Conservation (phyloP, 2,888 invertebrate genomes). For the Hypolimnas misippus region DNA sequence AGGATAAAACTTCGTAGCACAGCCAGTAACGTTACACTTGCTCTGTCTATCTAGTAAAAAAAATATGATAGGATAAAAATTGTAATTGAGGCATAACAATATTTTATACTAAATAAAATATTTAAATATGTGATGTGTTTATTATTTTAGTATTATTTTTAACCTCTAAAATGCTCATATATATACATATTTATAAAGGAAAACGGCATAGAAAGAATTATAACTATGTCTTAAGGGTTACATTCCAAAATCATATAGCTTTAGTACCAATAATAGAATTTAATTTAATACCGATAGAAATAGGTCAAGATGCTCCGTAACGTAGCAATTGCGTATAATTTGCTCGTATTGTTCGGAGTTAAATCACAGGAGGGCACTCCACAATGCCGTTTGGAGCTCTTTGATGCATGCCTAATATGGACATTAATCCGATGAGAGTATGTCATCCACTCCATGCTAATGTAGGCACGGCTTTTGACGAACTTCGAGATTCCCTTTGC, state of each 20-base stretch:
- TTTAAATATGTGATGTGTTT: too few relatives aligned
- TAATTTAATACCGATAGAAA: conserved; percentile 65
- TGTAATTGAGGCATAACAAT: too few relatives aligned
- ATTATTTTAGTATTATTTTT: too few relatives aligned
- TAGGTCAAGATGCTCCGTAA: conserved; percentile 77
- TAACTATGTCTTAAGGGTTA: background rate
- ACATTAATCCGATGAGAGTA: conserved; percentile 74
- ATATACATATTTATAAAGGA: too few relatives aligned
- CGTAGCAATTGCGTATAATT: conserved; percentile 74
- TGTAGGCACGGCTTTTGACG: conserved; percentile 62
- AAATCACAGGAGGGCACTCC: conserved; percentile 66
- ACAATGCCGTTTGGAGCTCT: conserved; percentile 66
- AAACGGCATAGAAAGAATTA: conserved; percentile 5
- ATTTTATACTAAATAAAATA: too few relatives aligned
- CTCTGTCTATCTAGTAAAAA: too few relatives aligned
- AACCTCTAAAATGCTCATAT: too few relatives aligned
- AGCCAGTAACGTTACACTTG: too few relatives aligned
- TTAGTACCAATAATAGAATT: conserved; percentile 23
- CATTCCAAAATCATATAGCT: conserved; percentile 9
- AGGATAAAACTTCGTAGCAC: too few relatives aligned
- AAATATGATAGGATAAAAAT: too few relatives aligned
- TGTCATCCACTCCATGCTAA: conserved; percentile 79
- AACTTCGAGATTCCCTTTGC: conserved; percentile 66
- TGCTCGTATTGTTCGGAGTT: conserved; percentile 70
- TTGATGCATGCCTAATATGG: conserved; percentile 81